Conservation (phyloP, 2,797 vertebrate species). For the Pipistrellus kuhlii region DNA sequence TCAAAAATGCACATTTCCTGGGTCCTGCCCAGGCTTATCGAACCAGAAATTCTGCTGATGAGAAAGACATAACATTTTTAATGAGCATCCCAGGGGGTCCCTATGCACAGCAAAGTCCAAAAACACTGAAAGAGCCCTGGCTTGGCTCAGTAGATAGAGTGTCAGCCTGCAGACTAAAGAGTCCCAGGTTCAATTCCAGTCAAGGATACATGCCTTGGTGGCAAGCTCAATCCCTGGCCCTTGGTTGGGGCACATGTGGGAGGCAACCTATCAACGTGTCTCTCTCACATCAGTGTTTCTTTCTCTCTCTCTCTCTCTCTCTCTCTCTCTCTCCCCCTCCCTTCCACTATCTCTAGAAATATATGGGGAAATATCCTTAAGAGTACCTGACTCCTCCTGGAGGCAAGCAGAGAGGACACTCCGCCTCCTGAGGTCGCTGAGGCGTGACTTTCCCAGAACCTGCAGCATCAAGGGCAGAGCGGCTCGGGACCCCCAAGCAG, state of each 20-base stretch:
- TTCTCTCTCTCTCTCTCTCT: too few species aligned
- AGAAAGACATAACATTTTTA: neutral
- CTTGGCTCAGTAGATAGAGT: too few species aligned
- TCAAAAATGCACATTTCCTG: neutral
- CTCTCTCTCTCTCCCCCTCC: too few species aligned
- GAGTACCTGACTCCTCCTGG: neutral
- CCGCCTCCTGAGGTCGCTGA: neutral
- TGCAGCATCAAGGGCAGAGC: neutral
- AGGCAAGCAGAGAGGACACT: neutral
- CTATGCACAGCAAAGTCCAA: neutral
- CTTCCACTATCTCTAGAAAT: too few species aligned
- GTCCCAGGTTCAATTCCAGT: too few species aligned
- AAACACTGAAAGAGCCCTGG: neutral
- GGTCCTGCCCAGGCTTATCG: neutral
- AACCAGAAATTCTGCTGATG: neutral
- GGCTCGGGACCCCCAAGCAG: rapidly evolving
- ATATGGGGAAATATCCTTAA: neutral
- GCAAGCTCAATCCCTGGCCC: too few species aligned
- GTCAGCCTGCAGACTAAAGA: too few species aligned
- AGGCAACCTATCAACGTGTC: too few species aligned
- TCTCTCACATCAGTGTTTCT: too few species aligned
- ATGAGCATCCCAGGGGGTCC: neutral
- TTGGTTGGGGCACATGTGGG: too few species aligned
- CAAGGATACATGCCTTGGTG: too few species aligned
- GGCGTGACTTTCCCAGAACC: neutral